Conservation (phyloP, 53 echinoderm and acorn worm species). For the Echinarachnius parma region DNA sequence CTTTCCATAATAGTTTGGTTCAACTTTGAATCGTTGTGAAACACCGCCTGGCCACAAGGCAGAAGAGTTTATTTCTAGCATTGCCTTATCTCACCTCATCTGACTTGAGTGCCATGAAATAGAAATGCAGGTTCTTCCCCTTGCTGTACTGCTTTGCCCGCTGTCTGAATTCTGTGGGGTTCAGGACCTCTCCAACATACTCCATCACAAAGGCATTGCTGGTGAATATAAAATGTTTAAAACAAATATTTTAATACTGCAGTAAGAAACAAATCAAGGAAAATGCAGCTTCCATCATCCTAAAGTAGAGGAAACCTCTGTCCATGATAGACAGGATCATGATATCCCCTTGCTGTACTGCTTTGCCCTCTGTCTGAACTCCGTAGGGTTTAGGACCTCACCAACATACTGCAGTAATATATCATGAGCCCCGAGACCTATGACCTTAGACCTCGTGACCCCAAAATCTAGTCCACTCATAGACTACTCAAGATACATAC, state of each 20-base stretch:
- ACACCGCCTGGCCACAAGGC: not conserved
- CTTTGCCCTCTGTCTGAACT: conserved; percentile 77
- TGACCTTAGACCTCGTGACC: too few relatives aligned
- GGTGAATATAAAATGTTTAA: too few relatives aligned
- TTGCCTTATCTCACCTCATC: conserved; percentile 77
- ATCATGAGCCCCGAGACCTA: too few relatives aligned
- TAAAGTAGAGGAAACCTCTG: too few relatives aligned
- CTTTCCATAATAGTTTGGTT: too few relatives aligned
- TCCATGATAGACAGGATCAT: too few relatives aligned
- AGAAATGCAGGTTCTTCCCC: conserved; percentile 79
- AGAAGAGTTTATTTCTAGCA: too few relatives aligned
- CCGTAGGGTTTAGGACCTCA: conserved; percentile 78
- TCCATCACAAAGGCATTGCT: conserved; percentile 93
- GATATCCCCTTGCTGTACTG: conserved; percentile 91
- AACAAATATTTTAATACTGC: not conserved
- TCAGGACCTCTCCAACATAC: conserved; percentile 88
- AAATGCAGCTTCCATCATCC: too few relatives aligned
- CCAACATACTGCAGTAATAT: conserved; percentile 96
- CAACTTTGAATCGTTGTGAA: too few relatives aligned
- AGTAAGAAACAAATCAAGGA: too few relatives aligned
- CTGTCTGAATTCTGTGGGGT: conserved; percentile 72
- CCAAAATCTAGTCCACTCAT: too few relatives aligned
- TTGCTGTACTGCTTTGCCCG: conserved; percentile 87
- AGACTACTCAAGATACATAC: too few relatives aligned
- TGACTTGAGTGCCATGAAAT: conserved; percentile 89